Percentiles rank a stretch among this genome's conserved stretches.
These are phyloP conservation scores for Neotoma lepida DNA, from an alignment of 2,113 vertebrate genomes.

Conservation along the genomic window DNA sequence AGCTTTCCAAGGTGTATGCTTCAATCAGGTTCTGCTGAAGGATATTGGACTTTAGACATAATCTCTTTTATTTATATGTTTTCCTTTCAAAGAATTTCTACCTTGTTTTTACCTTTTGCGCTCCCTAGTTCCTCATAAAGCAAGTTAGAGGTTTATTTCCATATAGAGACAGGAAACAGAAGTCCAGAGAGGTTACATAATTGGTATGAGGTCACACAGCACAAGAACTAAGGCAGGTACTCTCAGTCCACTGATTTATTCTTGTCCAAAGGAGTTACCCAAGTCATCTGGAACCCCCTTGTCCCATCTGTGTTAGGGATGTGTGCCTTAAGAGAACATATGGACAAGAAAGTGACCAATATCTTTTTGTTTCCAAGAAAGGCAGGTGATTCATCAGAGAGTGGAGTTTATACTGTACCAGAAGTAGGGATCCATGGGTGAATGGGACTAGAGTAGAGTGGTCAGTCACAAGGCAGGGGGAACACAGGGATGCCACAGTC, in stretches of 20 bases:
- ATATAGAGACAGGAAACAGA: constrained; percentile 14
- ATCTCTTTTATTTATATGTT: constrained; percentile 50
- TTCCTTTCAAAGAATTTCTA: constrained; percentile 61
- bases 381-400: background rate
- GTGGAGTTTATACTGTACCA: background rate
- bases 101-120: constrained; percentile 52
- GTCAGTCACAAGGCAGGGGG: background rate
- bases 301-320: constrained; percentile 17
- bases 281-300: constrained; percentile 1
- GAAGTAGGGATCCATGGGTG: background rate
- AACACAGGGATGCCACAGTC: background rate
- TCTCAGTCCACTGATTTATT: background rate
- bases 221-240: constrained; percentile 8
- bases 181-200: constrained; percentile 48
- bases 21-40: background rate
- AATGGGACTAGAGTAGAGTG: background rate
- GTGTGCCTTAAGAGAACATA: constrained; percentile 29
- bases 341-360: background rate
- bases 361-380: constrained; percentile 40
- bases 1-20: background rate
- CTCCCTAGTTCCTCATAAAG: background rate
- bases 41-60: constrained; percentile 29
- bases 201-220: constrained; percentile 11
- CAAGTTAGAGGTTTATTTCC: constrained; percentile 40
- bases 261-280: constrained; percentile 27